Evolutionary conservation across 35 echinoderm and acorn worm species (phyloP), one percentile per base, ranked within the genome.

Genomic region (Heliocidaris erythrogramma): DNA sequence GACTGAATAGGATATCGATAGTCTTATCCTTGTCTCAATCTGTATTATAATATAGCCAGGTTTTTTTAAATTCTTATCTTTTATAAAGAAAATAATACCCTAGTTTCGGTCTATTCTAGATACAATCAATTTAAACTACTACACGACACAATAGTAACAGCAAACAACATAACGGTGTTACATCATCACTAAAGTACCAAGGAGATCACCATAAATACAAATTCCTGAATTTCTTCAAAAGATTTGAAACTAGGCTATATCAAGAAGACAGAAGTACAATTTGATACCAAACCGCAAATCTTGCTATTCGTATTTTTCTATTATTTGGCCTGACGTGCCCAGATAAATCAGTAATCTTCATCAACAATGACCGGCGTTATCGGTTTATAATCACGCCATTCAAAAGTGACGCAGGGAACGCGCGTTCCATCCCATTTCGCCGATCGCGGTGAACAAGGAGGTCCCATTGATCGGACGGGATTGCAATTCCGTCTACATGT

Each of bases 271-370:
- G 65, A 78, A 78, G 65, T n/a, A n/a, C 65, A 78, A 27, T 78
- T 78, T 78, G 27, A 78, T 78, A 78, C 65, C 65, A 78, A 78
- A 78, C 65, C 65, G 65, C 21, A 78, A 78, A 78, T 78, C 65
- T 78, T 78, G n/a, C 59, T 60, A 60, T 60, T 60, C 59, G 59
- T 60, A 60, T 2, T 60, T 18, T 14, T 78, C 14, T 78, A 78
- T 78, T 78, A 78, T 78, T 78, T 78, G 65, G 65, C 65, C 18
- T 78, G 65, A 78, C 65, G 27, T 17, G 65, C 65, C 65, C 65
- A 18, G 65, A 78, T 78, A 78, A 78, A 78, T 78, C 27, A 24
- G 65, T 78, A 78, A 78, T 78, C 65, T 78, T 27, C 65, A 18
- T 7, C 65, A 6, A 78, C 65, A 78, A 78, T 78, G 65, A 78